phyloP scores from a whole-genome alignment of 2,797 vertebrate species.

The Lacerta bilineata region DNA sequence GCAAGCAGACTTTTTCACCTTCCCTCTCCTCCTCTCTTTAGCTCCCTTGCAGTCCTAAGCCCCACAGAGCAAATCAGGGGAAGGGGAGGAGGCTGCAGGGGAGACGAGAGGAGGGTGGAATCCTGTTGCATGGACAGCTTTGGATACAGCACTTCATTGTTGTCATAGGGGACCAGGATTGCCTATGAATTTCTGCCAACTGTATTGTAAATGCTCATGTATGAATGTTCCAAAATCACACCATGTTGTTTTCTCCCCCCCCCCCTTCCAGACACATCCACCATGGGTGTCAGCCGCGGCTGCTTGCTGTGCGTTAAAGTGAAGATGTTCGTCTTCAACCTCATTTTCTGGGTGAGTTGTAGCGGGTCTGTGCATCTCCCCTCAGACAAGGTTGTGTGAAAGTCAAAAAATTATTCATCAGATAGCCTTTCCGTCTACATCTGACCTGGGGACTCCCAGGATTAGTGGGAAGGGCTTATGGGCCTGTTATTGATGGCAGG shows the following conservation, averaged over 20 bases:
- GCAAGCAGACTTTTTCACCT: too few species aligned
- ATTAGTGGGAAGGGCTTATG: not conserved
- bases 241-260: not conserved
- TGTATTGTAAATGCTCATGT: too few species aligned
- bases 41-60: too few species aligned
- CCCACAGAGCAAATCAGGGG: too few species aligned
- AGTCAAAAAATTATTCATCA: not conserved
- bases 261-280: slow-evolving; percentile 69
- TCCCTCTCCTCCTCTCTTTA: too few species aligned
- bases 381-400: not conserved
- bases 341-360: slow-evolving; percentile 89
- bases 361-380: too few species aligned
- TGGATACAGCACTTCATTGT: not conserved
- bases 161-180: not conserved
- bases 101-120: not conserved
- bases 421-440: not conserved
- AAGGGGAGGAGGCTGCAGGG: not conserved
- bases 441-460: not conserved
- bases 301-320: slow-evolving; percentile 90
- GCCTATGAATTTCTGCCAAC: too few species aligned
- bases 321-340: slow-evolving; percentile 90
- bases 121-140: too few species aligned
- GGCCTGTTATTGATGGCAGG: not conserved
- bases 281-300: slow-evolving; percentile 80
- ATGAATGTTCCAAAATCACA: not conserved